phyloP scores from a whole-genome alignment of 2,888 invertebrate species.

The Melieria picta region DNA sequence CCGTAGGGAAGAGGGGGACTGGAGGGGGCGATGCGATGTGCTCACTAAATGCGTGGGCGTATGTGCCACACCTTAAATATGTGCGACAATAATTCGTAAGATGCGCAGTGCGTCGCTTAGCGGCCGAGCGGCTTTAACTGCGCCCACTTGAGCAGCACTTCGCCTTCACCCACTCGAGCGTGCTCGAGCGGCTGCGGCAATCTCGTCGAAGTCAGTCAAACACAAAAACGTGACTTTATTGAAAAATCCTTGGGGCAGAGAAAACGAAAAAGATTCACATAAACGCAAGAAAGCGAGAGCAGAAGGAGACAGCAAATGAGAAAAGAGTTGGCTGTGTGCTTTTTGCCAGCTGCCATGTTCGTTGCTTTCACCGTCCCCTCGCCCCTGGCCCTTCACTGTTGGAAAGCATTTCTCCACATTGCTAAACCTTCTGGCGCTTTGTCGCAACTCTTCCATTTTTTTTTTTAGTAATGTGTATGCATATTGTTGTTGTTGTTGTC shows the following conservation, averaged over 20 bases:
- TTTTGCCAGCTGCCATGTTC: neutral
- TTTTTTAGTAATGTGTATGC: neutral
- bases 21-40: conserved; percentile 6
- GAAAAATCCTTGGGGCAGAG: conserved; percentile 42
- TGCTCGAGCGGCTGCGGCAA: conserved; percentile 43
- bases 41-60: neutral
- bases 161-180: neutral
- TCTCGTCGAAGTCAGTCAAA: conserved; percentile 46
- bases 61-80: conserved; percentile 49
- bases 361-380: neutral
- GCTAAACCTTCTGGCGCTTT: neutral
- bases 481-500: too few relatives aligned
- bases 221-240: conserved; percentile 59
- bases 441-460: neutral
- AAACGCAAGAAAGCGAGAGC: neutral
- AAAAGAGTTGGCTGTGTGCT: neutral
- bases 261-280: neutral
- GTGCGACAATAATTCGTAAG: conserved; percentile 55
- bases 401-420: too few relatives aligned
- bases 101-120: conserved; percentile 49
- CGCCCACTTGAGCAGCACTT: neutral
- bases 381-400: too few relatives aligned
- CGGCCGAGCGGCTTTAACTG: conserved; percentile 32
- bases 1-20: too few relatives aligned
- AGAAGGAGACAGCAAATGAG: neutral